Evolutionary conservation across 2,888 invertebrate species (phyloP), one percentile per base, ranked within the genome.

Genomic region (Hedya salicella): DNA sequence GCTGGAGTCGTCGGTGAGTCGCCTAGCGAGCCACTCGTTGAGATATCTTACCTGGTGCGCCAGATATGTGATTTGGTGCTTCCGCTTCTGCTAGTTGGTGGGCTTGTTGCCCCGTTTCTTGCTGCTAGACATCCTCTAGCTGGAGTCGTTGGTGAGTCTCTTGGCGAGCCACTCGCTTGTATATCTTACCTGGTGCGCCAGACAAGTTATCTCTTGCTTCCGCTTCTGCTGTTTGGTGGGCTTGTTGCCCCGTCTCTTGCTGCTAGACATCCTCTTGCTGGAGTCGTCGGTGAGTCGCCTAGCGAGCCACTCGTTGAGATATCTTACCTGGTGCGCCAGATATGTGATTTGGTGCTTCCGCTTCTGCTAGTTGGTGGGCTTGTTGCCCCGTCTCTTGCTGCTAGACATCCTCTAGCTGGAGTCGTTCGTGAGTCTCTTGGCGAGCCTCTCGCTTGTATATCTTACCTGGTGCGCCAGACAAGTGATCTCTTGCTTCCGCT

Each of bases 31-130:
- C 25, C 25, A 25, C 1, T 25, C 25, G 6, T 32, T 3, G 11
- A 0, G 2, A 5, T 16, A 0, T 6, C n/a, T 4, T 42, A 42
- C 8, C 42, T 42, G 42, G 16, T 42, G 42, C 1, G 42, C 98
- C 73, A 98, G 93, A 86, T 98, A 98, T 1, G 98, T 98, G 75
- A 99, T 98, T 92, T 99, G 98, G 93, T 99, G 98, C 32, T 32
- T 52, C 39, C 39, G 17, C n/a, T 48, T 21, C 48, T n/a, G 21
- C 21, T 42, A 14, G 42, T 14, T 42, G 42, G 42, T 42, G 2
- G 42, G 14, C 32, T 42, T 4, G 14, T 14, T 42, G n/a, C 14
- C 9, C 3, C n/a, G 2, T 4, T 3, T 2, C 14, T 16, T n/a
- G 14, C 14, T 16, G 14, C 13, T 39, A 64, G 85, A 93, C 78